Base-by-base conservation (phyloP, 2,888 invertebrate species). In the Pachymerium ferrugineum region DNA sequence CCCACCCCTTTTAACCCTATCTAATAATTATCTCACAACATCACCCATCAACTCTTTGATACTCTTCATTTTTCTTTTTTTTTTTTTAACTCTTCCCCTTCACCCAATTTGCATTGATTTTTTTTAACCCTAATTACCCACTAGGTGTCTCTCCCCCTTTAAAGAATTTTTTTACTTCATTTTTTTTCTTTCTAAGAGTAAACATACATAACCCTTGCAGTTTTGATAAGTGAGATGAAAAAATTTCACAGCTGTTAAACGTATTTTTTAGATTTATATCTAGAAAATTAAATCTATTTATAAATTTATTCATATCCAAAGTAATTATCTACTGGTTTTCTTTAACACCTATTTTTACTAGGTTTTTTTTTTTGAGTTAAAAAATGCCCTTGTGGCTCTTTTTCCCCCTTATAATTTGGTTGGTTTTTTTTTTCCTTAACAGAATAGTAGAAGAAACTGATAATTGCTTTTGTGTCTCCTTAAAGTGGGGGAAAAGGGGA, bases 401-500 rank as follows among this genome's bases (percentile, higher is more conserved):
- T 54, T 54, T 54, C 54, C 54, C 54, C 54, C 14, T 54, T 54
- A 54, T 54, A 54, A 54, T 54, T 54, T 54, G 54, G 54, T 54
- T 54, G 47, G 19, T 22, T 54, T 54, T 54, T 54, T 54, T 25
- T 28, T 10, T 28, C 12, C 62, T 28, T 62, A 62, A 62, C 62
- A 62, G 62, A 62, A 62, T 62, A 62, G 62, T 62, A 62, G 62
- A 62, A 62, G 62, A 62, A 62, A 62, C 62, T 62, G 28, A 62
- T 62, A 62, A 62, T 62, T 62, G 62, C 62, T 62, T 62, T 62
- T 62, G 62, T 62, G 62, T 62, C 62, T 62, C 62, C 47, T 62
- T 62, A 62, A 62, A 62, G 62, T 62, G 62, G 62, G 62, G 62
- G 25, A 62, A 62, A 62, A 62, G 62, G 62, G 62, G 62, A 62